Evolutionary conservation across 2,797 vertebrate species (phyloP).

Genomic region (Lycodopsis pacificus): DNA sequence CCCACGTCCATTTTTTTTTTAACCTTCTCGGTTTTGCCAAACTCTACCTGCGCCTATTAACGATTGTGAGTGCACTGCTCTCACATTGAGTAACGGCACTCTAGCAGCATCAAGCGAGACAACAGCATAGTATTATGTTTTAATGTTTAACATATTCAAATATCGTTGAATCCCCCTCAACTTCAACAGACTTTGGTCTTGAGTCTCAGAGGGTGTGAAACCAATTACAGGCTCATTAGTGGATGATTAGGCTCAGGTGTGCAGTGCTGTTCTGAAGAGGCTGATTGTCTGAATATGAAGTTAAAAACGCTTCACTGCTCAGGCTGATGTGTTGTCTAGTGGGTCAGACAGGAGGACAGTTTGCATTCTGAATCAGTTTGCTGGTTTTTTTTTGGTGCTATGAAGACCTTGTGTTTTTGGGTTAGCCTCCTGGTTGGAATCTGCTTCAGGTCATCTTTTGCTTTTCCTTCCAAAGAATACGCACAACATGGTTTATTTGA

Average conservation of each 20-base stretch:
- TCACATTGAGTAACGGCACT: no score
- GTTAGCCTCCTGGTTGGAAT: constrained; percentile 36
- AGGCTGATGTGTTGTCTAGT: background rate
- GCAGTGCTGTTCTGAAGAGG: background rate
- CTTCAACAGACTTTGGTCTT: background rate
- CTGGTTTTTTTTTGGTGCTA: constrained; percentile 6
- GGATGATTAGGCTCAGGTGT: constrained; percentile 49
- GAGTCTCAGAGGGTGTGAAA: background rate
- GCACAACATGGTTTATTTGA: background rate
- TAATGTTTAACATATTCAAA: no score
- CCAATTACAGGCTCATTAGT: constrained; percentile 19
- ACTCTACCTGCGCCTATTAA: no score
- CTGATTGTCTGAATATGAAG: background rate
- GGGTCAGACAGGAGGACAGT: constrained; percentile 26
- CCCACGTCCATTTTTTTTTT: rapidly evolving
- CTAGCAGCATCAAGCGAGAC: no score
- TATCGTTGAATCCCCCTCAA: no score
- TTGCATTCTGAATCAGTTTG: background rate
- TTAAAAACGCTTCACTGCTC: background rate
- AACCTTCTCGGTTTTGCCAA: no score
- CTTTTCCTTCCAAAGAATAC: background rate
- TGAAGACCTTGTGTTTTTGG: constrained; percentile 39
- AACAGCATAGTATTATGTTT: no score
- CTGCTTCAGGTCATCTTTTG: constrained; percentile 2
- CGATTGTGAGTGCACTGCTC: no score